Base-by-base conservation (phyloP, 2,113 vertebrate genomes). In the Ictalurus punctatus region DNA sequence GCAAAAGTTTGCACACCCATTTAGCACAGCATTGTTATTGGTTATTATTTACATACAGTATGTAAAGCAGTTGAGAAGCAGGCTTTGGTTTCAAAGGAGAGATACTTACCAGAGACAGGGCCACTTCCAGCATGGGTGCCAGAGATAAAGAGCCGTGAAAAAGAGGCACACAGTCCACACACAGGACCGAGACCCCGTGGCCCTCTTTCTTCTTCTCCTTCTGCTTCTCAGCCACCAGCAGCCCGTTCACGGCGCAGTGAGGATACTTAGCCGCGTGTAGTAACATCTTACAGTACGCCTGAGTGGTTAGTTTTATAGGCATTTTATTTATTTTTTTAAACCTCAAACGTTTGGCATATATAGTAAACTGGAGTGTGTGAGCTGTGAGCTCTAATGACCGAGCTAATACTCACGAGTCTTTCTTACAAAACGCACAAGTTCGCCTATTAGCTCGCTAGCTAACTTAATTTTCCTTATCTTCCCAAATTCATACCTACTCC, bases 201-300 rank as follows among this genome's bases (percentile, higher is more conserved):
- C 95, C 88, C 0, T 96, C 95, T 25, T 92, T 96, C 86, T 96
- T 96, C 90, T 95, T 96, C 25, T 96, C 95, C 93, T 96, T 97
- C 4, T 95, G 96, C 80, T 96, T 96, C 92, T 99, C 97, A 2
- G 97, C 97, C 92, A 99, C 97, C 91, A 99, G 94, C 58, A 99
- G 90, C 27, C 98, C 98, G 67, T 98, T 99, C 0, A 99, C 97
- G 14, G 98, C 96, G 92, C 95, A 97, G 91, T 98, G 96, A 0
- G 98, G 97, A 91, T 98, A 98, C 92, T 99, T 99, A 27, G 98
- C 97, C 25, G 98, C 95, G 81, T 99, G 98, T 65, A 99, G 94
- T 76, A 99, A 93, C 98, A 99, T 98, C 90, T 99, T 99, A 91
- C 98, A 98, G 92, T 99, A 99, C 1, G 98, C 97, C 92, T 99